Conservation (phyloP, 2,888 invertebrate genomes). For the Notocelia uddmanniana region DNA sequence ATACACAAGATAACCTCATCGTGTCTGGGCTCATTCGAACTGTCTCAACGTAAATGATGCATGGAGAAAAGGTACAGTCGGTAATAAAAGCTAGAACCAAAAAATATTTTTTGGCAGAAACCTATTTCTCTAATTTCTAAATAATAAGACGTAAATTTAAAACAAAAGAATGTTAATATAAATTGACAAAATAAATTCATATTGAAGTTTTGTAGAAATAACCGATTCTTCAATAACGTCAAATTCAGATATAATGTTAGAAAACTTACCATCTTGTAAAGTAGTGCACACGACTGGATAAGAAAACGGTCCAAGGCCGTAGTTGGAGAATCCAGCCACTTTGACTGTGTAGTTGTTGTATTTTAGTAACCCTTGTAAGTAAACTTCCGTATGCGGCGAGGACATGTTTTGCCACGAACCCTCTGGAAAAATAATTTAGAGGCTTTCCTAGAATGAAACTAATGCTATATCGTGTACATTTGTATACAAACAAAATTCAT, state of each 20-base stretch:
- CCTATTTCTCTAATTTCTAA: no score
- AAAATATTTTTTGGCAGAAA: no score
- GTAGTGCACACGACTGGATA: conserved; percentile 91
- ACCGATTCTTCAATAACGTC: neutral
- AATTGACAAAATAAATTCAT: no score
- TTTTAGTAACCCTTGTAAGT: conserved; percentile 91
- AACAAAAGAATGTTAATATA: no score
- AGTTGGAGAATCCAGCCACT: conserved; percentile 93
- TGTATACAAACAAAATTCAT: no score
- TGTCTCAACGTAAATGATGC: no score
- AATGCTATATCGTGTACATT: no score
- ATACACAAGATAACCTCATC: no score
- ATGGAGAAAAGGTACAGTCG: no score
- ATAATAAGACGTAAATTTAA: no score
- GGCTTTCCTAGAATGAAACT: neutral
- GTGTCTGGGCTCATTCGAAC: no score
- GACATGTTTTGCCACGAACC: conserved; percentile 75
- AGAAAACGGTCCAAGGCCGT: conserved; percentile 93
- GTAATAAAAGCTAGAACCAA: no score
- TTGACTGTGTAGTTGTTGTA: conserved; percentile 95
- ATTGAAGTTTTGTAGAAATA: neutral
- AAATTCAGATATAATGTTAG: neutral
- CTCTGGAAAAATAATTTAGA: conserved; percentile 60
- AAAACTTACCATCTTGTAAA: conserved; percentile 90
- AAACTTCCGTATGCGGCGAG: conserved; percentile 91